These are phyloP conservation scores for Indicator maculatus DNA, from an alignment of 2,113 vertebrate genomes.

Conservation along the genomic window DNA sequence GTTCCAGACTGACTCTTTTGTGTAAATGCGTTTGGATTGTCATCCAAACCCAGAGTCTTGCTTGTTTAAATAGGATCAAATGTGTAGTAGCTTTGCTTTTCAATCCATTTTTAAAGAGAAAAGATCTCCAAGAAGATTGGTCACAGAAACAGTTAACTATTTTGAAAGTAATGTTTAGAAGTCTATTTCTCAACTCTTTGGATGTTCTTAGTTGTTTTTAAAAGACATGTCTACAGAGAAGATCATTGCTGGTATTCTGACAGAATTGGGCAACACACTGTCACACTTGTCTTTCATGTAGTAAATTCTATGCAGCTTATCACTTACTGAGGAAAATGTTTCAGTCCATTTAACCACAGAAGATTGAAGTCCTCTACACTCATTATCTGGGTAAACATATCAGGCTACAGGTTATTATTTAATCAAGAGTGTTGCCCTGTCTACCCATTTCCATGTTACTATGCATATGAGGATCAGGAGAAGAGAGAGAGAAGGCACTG, in stretches of 20 bases:
- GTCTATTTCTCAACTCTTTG: not conserved
- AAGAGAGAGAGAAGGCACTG: not conserved
- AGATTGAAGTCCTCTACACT: not conserved
- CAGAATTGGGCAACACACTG: not conserved
- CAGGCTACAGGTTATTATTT: not conserved
- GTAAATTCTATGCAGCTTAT: not conserved
- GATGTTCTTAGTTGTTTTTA: accelerated
- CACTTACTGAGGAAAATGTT: not conserved
- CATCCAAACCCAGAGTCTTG: not conserved
- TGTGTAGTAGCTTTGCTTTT: not conserved
- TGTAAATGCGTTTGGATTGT: not conserved
- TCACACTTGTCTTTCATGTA: not conserved
- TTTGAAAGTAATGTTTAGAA: not conserved
- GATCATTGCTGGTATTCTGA: not conserved
- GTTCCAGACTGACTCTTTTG: not conserved
- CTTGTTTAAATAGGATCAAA: not conserved
- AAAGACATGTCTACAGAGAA: not conserved
- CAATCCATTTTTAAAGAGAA: not conserved
- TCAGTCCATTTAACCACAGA: not conserved
- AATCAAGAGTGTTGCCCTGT: not conserved
- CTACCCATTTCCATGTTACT: not conserved
- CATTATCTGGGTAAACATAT: not conserved
- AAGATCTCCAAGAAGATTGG: not conserved
- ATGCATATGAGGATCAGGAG: not conserved
- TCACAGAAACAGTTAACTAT: not conserved